Percentiles rank a stretch among this genome's conserved stretches.
phyloP scores from a whole-genome alignment of 2,113 vertebrate species.

The Hystrix cristata region DNA sequence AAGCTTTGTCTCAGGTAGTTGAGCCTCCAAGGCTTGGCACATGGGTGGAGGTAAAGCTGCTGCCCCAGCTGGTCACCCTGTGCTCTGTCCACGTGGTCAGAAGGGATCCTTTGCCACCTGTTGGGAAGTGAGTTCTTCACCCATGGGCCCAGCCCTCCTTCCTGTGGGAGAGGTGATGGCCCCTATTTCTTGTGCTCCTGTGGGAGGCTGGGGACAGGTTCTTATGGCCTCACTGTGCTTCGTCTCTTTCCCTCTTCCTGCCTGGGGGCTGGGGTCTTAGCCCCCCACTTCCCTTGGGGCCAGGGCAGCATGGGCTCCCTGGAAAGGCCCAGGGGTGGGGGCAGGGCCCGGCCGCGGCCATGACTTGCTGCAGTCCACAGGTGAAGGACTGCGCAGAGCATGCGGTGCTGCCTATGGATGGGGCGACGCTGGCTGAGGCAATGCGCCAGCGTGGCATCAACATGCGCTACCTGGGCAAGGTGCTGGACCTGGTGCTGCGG shows the following conservation, averaged over 20 bases:
- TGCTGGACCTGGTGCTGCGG: slow-evolving; percentile 93
- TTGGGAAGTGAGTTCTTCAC: background rate
- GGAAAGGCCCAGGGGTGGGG: background rate
- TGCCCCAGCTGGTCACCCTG: background rate
- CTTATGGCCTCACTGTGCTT: background rate
- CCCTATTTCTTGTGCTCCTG: background rate
- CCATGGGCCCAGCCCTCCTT: background rate
- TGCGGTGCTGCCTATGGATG: slow-evolving; percentile 96
- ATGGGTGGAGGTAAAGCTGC: background rate
- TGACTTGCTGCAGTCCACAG: slow-evolving; percentile 83
- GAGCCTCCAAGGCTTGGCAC: background rate
- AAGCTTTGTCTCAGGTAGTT: background rate
- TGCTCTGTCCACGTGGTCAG: fast-evolving
- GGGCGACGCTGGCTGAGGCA: slow-evolving; percentile 94
- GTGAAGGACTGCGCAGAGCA: slow-evolving; percentile 98
- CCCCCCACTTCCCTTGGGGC: background rate
- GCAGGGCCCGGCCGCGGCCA: background rate
- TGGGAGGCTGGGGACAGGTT: background rate
- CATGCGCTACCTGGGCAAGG: slow-evolving; percentile 96
- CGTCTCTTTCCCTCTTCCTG: background rate
- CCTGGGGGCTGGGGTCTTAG: background rate
- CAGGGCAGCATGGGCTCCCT: background rate
- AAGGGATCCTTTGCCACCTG: background rate
- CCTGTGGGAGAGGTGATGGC: background rate
- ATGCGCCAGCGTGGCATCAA: slow-evolving; percentile 98